Evolutionary conservation across 2,888 invertebrate species (phyloP), one percentile per base, ranked within the genome.

Genomic region (Gastrophysa polygoni): DNA sequence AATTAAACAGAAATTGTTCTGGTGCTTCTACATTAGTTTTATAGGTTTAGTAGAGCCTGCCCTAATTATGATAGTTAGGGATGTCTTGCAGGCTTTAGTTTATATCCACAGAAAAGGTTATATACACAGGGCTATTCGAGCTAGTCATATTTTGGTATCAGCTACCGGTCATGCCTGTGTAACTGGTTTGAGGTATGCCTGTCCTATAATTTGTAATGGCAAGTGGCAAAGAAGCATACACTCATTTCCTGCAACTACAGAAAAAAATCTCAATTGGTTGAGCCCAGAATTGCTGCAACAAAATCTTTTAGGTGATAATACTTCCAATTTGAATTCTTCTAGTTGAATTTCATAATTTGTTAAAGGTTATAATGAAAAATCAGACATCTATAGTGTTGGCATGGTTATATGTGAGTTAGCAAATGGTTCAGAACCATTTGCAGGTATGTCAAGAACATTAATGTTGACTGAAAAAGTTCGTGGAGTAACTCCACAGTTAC

Each of bases 201-300:
- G 90, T 63, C 87, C 88, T 60, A 86, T 92, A 71, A 83, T 92
- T 68, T 83, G 86, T 66, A 88, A 90, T 73, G 95, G 94, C 1
- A 86, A 86, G 70, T 85, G 91, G 76, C 87, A 88, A 71, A 84
- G 83, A 66, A 86, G 85, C 18, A 85, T 95, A 28, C 91, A 93
- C 81, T 88, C 89, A 44, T 89, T 94, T 78, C 93, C 94, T 0
- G 84, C 87, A 0, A 86, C 88, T 1, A 88, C 90, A 60, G 83
- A 85, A 21, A 85, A 87, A 64, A 91, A 91, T 75, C 83, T 96
- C 4, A 92, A 93, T 81, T 97, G 96, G 95, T 85, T 95, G 11
- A 95, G 96, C 74, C 96, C 96, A 0, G 96, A 97, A 80, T 83
- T 96, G 8, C 82, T 97, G 43, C 91, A 93, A 81, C 96, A 96